A percentile compares a stretch with the other conserved stretches of the same genome.
phyloP scores from a whole-genome alignment of 1,140 invertebrate genomes.

The Drosophila persimilis region DNA sequence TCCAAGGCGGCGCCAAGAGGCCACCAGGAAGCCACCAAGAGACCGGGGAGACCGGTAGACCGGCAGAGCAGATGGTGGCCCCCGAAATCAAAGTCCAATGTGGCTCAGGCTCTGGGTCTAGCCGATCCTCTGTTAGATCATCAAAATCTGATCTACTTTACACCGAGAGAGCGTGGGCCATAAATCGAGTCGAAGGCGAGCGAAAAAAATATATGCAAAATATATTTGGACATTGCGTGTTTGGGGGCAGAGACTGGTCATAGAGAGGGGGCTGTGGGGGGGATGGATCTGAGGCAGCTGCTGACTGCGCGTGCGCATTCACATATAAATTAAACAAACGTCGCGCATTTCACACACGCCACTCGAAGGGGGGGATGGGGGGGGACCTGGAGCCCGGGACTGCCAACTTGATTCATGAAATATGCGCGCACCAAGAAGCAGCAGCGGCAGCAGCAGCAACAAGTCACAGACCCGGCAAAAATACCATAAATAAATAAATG shows the following conservation, averaged over 20 bases:
- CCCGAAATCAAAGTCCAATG: not conserved
- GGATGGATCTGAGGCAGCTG: not conserved
- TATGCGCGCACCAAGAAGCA: conserved; percentile 55
- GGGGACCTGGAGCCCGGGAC: not conserved
- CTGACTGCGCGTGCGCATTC: conserved; percentile 71
- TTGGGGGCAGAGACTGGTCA: not conserved
- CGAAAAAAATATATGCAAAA: conserved; percentile 58
- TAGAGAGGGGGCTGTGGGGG: not conserved
- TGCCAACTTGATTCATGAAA: conserved; percentile 74
- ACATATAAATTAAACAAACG: conserved; percentile 80
- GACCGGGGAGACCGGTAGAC: not conserved
- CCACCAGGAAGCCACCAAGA: conserved; percentile 11
- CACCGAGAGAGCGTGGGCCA: conserved; percentile 52
- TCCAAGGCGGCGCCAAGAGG: conserved; percentile 58
- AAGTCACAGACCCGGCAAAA: conserved; percentile 33
- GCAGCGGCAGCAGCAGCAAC: conserved; percentile 65
- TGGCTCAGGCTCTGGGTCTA: not conserved
- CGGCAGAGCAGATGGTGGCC: not conserved
- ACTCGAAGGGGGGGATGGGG: conserved; percentile 1
- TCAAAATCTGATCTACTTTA: conserved; percentile 73
- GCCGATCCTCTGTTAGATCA: conserved; percentile 46
- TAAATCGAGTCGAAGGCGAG: conserved; percentile 55
- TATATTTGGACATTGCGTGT: conserved; percentile 73
- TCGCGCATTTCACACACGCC: conserved; percentile 69
- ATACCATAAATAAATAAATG: conserved; percentile 46